These are phyloP conservation scores for Fulmarus glacialis DNA, from an alignment of 2,113 vertebrate genomes.

Conservation along the genomic window DNA sequence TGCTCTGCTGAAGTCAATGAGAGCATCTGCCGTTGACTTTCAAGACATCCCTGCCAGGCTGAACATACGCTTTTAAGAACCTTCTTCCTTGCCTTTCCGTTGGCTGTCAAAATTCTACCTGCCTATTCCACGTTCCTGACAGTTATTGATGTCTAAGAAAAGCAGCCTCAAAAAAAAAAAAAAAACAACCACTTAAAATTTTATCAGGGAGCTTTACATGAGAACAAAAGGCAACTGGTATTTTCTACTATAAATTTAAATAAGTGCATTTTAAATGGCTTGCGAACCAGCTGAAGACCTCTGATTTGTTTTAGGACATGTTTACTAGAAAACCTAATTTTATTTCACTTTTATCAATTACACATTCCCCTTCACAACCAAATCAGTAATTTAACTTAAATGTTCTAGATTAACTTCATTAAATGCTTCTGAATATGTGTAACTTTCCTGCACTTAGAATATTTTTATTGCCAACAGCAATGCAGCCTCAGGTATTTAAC, in stretches of 20 bases:
- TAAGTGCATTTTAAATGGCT: neutral
- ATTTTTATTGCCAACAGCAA: neutral
- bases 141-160: neutral
- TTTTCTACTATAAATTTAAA: neutral
- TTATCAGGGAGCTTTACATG: neutral
- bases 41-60: neutral
- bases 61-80: neutral
- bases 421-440: neutral
- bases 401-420: neutral
- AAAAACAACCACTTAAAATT: neutral
- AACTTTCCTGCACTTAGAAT: neutral
- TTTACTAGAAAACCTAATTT: neutral
- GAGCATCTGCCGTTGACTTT: neutral
- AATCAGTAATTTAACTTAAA: neutral
- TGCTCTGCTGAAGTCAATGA: neutral
- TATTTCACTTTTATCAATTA: neutral
- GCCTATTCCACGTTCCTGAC: neutral
- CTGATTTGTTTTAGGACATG: neutral
- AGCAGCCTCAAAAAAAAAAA: neutral
- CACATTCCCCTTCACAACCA: neutral
- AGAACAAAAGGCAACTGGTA: neutral
- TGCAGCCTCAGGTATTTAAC: neutral
- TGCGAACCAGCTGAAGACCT: neutral
- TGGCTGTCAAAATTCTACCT: neutral
- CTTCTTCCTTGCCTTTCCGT: neutral